Conservation (phyloP, 2,888 invertebrate species). For the Cheilosia soror region DNA sequence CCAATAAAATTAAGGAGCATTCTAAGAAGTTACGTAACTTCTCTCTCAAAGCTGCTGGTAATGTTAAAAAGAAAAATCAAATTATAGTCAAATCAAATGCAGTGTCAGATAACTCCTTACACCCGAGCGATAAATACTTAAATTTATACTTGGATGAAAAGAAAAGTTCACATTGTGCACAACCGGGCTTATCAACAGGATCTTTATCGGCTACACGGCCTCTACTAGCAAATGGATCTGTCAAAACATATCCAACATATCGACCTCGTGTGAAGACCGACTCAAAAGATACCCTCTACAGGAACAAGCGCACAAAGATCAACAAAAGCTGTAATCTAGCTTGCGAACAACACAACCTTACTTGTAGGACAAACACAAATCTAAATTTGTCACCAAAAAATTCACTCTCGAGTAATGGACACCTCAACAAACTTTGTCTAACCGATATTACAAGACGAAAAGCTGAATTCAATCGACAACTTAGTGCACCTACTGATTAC, state of each 20-base stretch:
- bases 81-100: slow-evolving; percentile 83
- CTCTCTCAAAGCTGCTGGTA: slow-evolving; percentile 81
- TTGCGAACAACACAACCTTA: slow-evolving; percentile 80
- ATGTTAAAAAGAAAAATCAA: slow-evolving; percentile 82
- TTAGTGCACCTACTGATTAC: slow-evolving; percentile 83
- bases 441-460: slow-evolving; percentile 82
- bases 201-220: slow-evolving; percentile 78
- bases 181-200: slow-evolving; percentile 77
- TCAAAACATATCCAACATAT: slow-evolving; percentile 82
- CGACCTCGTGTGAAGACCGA: slow-evolving; percentile 82
- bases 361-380: slow-evolving; percentile 78
- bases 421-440: slow-evolving; percentile 82
- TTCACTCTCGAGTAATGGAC: slow-evolving; percentile 82
- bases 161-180: slow-evolving; percentile 78
- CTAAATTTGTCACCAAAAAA: slow-evolving; percentile 80
- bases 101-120: slow-evolving; percentile 83
- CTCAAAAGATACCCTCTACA: slow-evolving; percentile 79
- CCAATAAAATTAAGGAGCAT: slow-evolving; percentile 83
- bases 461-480: slow-evolving; percentile 83
- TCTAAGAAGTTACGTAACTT: slow-evolving; percentile 83
- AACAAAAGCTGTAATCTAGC: slow-evolving; percentile 82
- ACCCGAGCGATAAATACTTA: slow-evolving; percentile 83
- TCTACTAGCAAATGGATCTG: slow-evolving; percentile 81
- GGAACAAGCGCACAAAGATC: slow-evolving; percentile 80
- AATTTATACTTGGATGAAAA: slow-evolving; percentile 83